A percentile compares a stretch with the other conserved stretches of the same genome.
These are phyloP conservation scores for Tetramorium parvispinum DNA, from an alignment of 1,140 invertebrate genomes.

Conservation along the genomic window DNA sequence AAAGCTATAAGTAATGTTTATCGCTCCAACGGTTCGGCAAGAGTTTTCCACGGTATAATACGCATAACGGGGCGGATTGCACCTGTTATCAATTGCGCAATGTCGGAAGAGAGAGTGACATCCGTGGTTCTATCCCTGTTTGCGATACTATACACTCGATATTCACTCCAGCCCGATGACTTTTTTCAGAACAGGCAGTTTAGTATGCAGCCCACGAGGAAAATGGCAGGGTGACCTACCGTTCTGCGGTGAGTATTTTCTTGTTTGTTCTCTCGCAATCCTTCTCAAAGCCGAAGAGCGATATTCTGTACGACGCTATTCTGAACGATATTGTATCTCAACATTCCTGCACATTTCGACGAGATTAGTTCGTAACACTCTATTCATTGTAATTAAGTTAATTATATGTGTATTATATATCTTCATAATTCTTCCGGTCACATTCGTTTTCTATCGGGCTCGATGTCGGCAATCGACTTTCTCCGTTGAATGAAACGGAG, in stretches of 20 bases:
- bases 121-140: background rate
- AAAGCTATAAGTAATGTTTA: slow-evolving; percentile 24
- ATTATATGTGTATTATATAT: background rate
- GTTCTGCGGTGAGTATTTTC: slow-evolving; percentile 92
- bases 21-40: slow-evolving; percentile 37
- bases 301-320: background rate
- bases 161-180: background rate
- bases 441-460: slow-evolving; percentile 30
- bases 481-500: slow-evolving; percentile 39
- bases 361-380: background rate
- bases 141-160: slow-evolving; percentile 11
- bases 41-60: slow-evolving; percentile 22
- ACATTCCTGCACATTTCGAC: too few species aligned
- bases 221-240: slow-evolving; percentile 93
- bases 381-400: slow-evolving; percentile 7
- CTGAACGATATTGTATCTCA: background rate
- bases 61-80: background rate
- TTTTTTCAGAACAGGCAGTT: slow-evolving; percentile 85
- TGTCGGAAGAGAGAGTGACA: slow-evolving; percentile 13
- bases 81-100: slow-evolving; percentile 38
- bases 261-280: background rate
- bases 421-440: slow-evolving; percentile 9
- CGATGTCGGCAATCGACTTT: slow-evolving; percentile 38
- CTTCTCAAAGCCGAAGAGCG: background rate
- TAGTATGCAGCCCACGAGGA: slow-evolving; percentile 89